A percentile compares a stretch with the other conserved stretches of the same genome.
Conservation (phyloP, 2,888 invertebrate genomes). For the Busseola fusca region DNA sequence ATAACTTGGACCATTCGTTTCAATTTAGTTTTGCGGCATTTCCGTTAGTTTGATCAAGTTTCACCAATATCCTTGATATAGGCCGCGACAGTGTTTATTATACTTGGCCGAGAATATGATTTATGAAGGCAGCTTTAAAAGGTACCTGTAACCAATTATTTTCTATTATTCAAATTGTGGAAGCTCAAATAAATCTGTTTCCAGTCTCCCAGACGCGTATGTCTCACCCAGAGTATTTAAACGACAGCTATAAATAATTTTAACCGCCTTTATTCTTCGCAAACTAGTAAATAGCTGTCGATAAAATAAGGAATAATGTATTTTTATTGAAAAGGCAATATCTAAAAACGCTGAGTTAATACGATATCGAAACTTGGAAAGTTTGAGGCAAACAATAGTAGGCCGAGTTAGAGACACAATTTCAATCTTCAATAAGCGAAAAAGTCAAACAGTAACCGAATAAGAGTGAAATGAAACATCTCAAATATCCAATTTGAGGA, state of each 20-base stretch:
- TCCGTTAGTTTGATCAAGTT: constrained; percentile 59
- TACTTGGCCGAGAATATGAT: constrained; percentile 7
- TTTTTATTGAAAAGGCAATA: constrained; percentile 52
- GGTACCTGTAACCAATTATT: not conserved
- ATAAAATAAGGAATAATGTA: constrained; percentile 53
- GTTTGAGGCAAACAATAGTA: constrained; percentile 43
- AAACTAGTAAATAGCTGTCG: constrained; percentile 44
- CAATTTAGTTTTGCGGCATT: constrained; percentile 77
- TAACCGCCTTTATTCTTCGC: constrained; percentile 37
- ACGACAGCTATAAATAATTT: constrained; percentile 46
- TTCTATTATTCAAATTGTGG: constrained; percentile 27
- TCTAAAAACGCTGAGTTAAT: constrained; percentile 55
- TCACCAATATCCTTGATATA: constrained; percentile 56
- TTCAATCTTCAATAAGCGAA: constrained; percentile 56
- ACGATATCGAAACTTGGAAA: constrained; percentile 54
- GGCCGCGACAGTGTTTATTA: constrained; percentile 34
- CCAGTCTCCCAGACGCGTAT: constrained; percentile 26
- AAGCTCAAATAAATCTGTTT: constrained; percentile 14
- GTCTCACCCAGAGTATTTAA: constrained; percentile 39
- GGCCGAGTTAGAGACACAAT: constrained; percentile 52
- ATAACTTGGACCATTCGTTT: constrained; percentile 83
- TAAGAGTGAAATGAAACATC: constrained; percentile 51
- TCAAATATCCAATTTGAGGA: constrained; percentile 58
- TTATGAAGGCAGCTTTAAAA: not conserved
- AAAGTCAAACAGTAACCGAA: constrained; percentile 49